A percentile compares a stretch with the other conserved stretches of the same genome.
phyloP scores from a whole-genome alignment of 2,797 vertebrate genomes.

The Simalia tracyae region DNA sequence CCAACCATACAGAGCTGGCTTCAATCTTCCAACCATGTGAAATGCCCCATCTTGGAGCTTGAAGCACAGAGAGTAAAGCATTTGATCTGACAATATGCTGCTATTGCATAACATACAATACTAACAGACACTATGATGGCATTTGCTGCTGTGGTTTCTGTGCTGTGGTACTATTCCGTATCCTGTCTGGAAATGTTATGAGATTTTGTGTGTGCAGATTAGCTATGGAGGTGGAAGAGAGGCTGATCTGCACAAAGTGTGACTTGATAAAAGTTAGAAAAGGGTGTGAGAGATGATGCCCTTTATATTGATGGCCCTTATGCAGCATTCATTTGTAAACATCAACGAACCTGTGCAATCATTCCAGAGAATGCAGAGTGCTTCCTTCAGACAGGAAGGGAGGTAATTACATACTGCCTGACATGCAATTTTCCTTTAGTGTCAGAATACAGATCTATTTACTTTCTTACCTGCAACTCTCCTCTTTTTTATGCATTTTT shows the following conservation, averaged over 20 bases:
- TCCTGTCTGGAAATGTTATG: not conserved
- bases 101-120: not conserved
- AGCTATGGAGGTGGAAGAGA: slow-evolving; percentile 4
- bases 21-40: not conserved
- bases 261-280: slow-evolving; percentile 29
- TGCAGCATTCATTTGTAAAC: slow-evolving; percentile 19
- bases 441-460: slow-evolving; percentile 30
- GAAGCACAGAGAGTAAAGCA: not conserved
- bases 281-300: not conserved
- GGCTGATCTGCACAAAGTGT: not conserved
- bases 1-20: not conserved
- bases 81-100: not conserved
- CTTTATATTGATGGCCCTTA: slow-evolving; percentile 22
- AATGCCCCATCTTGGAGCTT: not conserved
- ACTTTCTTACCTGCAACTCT: slow-evolving; percentile 34
- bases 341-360: slow-evolving; percentile 23
- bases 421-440: not conserved
- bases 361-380: slow-evolving; percentile 4
- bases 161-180: not conserved
- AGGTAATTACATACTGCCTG: slow-evolving; percentile 15
- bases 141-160: not conserved
- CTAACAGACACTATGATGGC: not conserved
- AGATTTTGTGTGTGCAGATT: not conserved
- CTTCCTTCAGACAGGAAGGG: slow-evolving; percentile 3
- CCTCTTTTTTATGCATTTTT: slow-evolving; percentile 34